Percentiles rank a stretch among this genome's conserved stretches.
These are phyloP conservation scores for Sceloporus undulatus DNA, from an alignment of 2,113 vertebrate species.

Conservation along the genomic window DNA sequence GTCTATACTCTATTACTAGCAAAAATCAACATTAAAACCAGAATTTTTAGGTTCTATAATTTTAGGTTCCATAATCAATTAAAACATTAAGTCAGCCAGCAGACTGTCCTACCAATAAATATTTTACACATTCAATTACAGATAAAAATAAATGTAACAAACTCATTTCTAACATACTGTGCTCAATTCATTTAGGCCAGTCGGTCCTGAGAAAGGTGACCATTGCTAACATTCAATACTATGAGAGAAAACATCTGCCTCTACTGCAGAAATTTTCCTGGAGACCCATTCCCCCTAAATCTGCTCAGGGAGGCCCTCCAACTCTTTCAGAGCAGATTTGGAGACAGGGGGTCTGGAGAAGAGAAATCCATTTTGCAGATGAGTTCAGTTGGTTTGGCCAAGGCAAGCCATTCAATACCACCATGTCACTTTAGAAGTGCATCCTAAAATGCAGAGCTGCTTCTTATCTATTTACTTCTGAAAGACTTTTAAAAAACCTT, in stretches of 20 bases:
- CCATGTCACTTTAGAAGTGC: neutral
- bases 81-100: neutral
- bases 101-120: neutral
- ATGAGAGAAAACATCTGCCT: neutral
- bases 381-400: neutral
- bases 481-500: neutral
- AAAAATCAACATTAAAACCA: constrained; percentile 20
- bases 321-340: neutral
- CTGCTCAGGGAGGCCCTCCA: too few relatives aligned
- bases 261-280: neutral
- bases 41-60: neutral
- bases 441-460: neutral
- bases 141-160: neutral
- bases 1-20: neutral
- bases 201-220: neutral
- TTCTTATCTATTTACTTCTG: neutral
- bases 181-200: neutral
- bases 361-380: neutral
- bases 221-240: neutral
- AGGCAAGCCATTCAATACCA: neutral
- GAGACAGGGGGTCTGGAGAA: neutral
- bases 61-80: accelerated
- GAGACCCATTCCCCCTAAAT: neutral
- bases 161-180: neutral
- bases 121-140: neutral